Conservation (phyloP, 2,888 invertebrate species). For the Scaptomyza parva region DNA sequence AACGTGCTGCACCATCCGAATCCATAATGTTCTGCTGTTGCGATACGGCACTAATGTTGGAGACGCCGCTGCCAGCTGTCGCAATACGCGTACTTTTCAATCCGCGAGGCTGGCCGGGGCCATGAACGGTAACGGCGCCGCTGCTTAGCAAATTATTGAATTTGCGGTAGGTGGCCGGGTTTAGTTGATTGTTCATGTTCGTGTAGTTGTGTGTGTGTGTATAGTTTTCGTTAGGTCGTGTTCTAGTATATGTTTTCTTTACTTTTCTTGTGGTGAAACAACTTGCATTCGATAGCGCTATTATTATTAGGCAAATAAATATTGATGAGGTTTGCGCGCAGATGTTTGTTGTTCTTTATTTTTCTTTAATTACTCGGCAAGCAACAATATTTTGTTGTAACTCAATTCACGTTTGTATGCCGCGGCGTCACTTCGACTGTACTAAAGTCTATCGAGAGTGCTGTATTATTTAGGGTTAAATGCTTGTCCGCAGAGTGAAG, state of each 20-base stretch:
- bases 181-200: slow-evolving; percentile 83
- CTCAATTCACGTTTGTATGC: slow-evolving; percentile 59
- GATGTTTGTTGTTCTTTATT: slow-evolving; percentile 19
- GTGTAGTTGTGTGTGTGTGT: slow-evolving; percentile 17
- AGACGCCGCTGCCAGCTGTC: slow-evolving; percentile 42
- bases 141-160: slow-evolving; percentile 85
- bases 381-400: slow-evolving; percentile 52
- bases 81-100: slow-evolving; percentile 75
- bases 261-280: slow-evolving; percentile 12
- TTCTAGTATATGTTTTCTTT: slow-evolving; percentile 47
- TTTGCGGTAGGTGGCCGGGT: slow-evolving; percentile 84
- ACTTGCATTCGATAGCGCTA: slow-evolving; percentile 25
- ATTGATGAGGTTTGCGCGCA: slow-evolving; percentile 2
- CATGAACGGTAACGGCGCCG: slow-evolving; percentile 85
- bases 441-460: slow-evolving; percentile 71
- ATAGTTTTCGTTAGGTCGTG: slow-evolving; percentile 45
- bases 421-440: slow-evolving; percentile 79
- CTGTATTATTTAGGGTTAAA: slow-evolving; percentile 81
- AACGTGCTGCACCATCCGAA: slow-evolving; percentile 70
- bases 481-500: slow-evolving; percentile 32
- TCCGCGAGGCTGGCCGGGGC: slow-evolving; percentile 84
- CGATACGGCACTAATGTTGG: slow-evolving; percentile 59
- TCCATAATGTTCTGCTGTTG: slow-evolving; percentile 57
- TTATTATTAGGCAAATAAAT: slow-evolving; percentile 2
- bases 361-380: slow-evolving; percentile 30